Base-by-base conservation (phyloP, 2,888 invertebrate genomes). In the Aradus depressus region DNA sequence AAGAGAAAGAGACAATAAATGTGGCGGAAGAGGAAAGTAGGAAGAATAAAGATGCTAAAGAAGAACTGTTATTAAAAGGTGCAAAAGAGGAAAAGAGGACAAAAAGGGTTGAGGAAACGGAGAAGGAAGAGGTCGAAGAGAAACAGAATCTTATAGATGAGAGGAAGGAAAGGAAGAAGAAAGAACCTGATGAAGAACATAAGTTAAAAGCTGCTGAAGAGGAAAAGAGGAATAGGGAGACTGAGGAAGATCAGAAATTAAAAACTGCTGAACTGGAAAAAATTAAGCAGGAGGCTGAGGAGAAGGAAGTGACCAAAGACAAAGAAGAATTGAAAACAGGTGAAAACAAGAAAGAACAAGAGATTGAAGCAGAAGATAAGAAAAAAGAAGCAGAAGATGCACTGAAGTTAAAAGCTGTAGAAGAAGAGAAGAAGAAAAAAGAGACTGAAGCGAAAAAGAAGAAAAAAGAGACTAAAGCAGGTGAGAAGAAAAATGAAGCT, bases 391-490 rank as follows among this genome's bases (percentile, higher is more conserved):
- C 45, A 16, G 42, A 51, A n/a, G 21, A 51, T 18, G 34, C 26
- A 44, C 51, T 52, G 19, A 44, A 50, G 10, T 31, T 44, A 34
- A 32, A 39, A 14, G 32, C 44, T 8, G 38, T 50, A 50, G 39
- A 50, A 10, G 43, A 50, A 38, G 45, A 43, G 21, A 38, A 35
- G 10, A 38, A 52, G 18, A 50, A 53, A 19, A 39, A 49, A 25
- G 57, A 56, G 44, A 34, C 43, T 25, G 45, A 35, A 34, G 50
- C 32, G 39, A 44, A 50, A 43, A 50, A 54, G 28, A 53, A 55
- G 21, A 41, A 54, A 43, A 52, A 52, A 41, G 42, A 48, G 31
- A 55, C 56, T 37, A 51, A 60, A 47, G 55, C 52, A 12, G 50
- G 59, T 32, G 50, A 55, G 5, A 50, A 57, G 39, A 34, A 51